Evolutionary conservation across 2,888 invertebrate genomes (phyloP).

Genomic region (Caenorhabditis becei): DNA sequence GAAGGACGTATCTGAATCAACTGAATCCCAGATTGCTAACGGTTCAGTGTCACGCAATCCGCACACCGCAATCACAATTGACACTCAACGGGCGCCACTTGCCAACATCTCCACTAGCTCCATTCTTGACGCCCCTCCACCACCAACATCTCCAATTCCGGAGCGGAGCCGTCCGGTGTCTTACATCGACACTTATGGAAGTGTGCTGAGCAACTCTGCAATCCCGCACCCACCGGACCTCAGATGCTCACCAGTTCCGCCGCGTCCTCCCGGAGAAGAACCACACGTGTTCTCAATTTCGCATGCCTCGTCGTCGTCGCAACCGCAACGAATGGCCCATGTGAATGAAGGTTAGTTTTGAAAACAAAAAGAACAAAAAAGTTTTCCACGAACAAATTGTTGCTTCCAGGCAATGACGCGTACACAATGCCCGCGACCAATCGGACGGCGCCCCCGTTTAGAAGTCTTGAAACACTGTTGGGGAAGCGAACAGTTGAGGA

Average conservation of each 20-base stretch:
- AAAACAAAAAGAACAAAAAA: neutral
- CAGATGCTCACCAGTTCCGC: conserved; percentile 59
- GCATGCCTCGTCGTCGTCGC: conserved; percentile 44
- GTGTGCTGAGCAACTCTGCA: conserved; percentile 2
- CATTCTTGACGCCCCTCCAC: conserved; percentile 67
- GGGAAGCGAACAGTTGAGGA: conserved; percentile 65
- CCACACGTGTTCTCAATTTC: conserved; percentile 57
- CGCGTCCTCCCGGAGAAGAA: conserved; percentile 47
- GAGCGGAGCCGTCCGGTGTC: conserved; percentile 62
- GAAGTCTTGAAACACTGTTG: conserved; percentile 63
- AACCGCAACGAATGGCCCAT: conserved; percentile 39
- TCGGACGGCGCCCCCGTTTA: conserved; percentile 36
- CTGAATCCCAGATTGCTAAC: conserved; percentile 43
- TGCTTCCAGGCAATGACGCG: conserved; percentile 43
- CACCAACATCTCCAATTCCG: conserved; percentile 79
- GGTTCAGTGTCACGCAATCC: conserved; percentile 3
- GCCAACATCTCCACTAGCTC: conserved; percentile 48
- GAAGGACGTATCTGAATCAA: too few relatives aligned
- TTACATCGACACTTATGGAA: conserved; percentile 38
- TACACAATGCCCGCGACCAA: conserved; percentile 44
- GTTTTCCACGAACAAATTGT: neutral
- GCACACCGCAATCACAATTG: conserved; percentile 16
- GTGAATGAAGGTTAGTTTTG: conserved; percentile 46
- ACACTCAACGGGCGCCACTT: conserved; percentile 36
- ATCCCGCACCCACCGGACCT: conserved; percentile 59